Base-by-base conservation (phyloP, 2,888 invertebrate genomes). In the Muscina levida region DNA sequence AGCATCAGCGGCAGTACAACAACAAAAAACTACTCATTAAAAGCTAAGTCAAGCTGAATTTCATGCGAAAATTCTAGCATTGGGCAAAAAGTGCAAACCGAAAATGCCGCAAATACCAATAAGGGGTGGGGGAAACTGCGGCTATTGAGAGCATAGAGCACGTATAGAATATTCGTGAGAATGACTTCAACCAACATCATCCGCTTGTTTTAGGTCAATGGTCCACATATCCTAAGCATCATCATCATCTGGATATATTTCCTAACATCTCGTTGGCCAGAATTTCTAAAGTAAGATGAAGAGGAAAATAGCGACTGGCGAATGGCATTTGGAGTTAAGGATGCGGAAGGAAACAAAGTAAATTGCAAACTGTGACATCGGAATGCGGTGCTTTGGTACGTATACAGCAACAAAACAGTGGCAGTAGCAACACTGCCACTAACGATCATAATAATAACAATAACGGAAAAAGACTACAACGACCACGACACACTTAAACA, bases 131-230 rank as follows among this genome's bases (percentile, higher is more conserved):
- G 24, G 13, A 10, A 42, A 10, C 39, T 13, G 6, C 19, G 22
- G 37, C 59, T 19, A 48, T 56, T 24, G 13, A 22, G 26, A 56
- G 56, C 11, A 26, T 22, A 24, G 26, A 56, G 6, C 15, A 22
- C 6, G 6, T 10, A 51, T 19, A 51, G 11, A 51, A 1, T 51
- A 51, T 22, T 19, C 22, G 6, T 4, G 51, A 22, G 51, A 17
- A 22, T 31, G 31, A 8, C 11, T 51, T 31, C 15, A 19, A 13
- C 31, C 31, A 31, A 57, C 37, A 57, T 31, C 37, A 31, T 37
- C 57, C 57, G 31, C 42, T 17, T 22, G 39, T 62, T 62, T 42
- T 62, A 17, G 62, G 62, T 42, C 62, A 62, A 62, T 42, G 62
- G 42, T 42, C 62, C n/a, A 19, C 39, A 62, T 42, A 62, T 37